Evolutionary conservation across 2,113 vertebrate genomes (phyloP).

Genomic region (Salvelinus fontinalis): DNA sequence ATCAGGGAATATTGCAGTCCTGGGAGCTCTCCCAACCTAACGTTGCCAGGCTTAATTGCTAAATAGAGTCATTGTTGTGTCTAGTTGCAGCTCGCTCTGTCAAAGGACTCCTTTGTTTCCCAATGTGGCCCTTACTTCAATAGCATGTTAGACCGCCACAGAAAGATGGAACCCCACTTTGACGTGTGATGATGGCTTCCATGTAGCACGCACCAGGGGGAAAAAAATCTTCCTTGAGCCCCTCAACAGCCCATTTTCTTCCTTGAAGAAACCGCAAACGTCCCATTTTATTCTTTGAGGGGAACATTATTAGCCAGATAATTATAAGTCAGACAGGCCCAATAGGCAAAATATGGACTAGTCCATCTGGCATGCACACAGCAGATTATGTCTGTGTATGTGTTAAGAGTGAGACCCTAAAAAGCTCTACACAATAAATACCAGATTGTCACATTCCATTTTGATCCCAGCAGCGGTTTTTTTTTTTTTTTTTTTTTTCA

Average conservation of each 20-base stretch:
- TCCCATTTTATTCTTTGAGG: too few relatives aligned
- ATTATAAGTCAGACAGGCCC: too few relatives aligned
- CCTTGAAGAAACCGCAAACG: too few relatives aligned
- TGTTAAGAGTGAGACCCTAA: background rate
- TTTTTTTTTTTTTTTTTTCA: too few relatives aligned
- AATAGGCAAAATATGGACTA: too few relatives aligned
- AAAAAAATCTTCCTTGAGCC: too few relatives aligned
- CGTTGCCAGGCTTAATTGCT: slow-evolving; percentile 59
- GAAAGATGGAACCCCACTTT: background rate
- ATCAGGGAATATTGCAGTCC: slow-evolving; percentile 51
- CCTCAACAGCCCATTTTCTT: too few relatives aligned
- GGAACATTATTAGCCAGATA: too few relatives aligned
- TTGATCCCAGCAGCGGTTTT: too few relatives aligned
- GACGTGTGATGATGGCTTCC: background rate
- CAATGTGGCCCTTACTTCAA: slow-evolving; percentile 2
- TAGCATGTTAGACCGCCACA: slow-evolving; percentile 25
- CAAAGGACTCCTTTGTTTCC: slow-evolving; percentile 68
- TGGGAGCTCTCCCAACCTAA: slow-evolving; percentile 55
- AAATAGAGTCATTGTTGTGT: slow-evolving; percentile 70
- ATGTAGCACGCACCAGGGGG: too few relatives aligned
- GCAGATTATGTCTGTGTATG: slow-evolving; percentile 14
- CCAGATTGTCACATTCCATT: too few relatives aligned
- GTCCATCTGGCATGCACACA: slow-evolving; percentile 15
- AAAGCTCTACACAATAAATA: too few relatives aligned
- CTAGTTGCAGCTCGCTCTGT: slow-evolving; percentile 47